Base-by-base conservation (phyloP, 2,113 vertebrate genomes). In the Uropsilus gracilis region DNA sequence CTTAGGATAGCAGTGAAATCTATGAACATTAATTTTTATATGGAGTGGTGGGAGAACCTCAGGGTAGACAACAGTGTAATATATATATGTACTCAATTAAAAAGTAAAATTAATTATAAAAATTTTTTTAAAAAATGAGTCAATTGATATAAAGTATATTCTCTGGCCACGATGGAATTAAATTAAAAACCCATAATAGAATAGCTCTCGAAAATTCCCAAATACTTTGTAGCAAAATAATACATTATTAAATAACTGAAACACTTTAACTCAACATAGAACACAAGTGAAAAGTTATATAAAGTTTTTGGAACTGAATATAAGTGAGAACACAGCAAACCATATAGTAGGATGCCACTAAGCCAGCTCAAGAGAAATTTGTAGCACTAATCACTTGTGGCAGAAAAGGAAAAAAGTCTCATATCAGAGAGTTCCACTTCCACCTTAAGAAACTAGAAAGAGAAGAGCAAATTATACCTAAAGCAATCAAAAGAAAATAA, bases 171-270 rank as follows among this genome's bases (percentile, higher is more conserved):
- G 81, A 17, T 3, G 32, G 14, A n/a, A 86, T 53, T 84, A 81
- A 89, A 83, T 24, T 44, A 59, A 82, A 89, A 91, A 73, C 73
- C 12, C 16, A 22, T 63, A 83, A 77, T 30, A 92, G 61, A 78
- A 82, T 50, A 57, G 34, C 14, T 72, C 37, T n/a, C 59, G n/a
- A 76, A 91, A 94, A 94, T 87, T 8, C 17, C 34, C 42, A 84
- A 84, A 66, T 55, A 77, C 20, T 66, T 90, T 6, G 24, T 50
- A 90, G 48, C 61, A 24, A 84, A 73, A 46, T 64, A 71, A 83
- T 68, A 68, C 17, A 57, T 6, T 22, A 87, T 57, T 64, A 90
- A 87, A 84, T 93, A 37, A 90, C 44, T 64, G 66, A 39, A 69
- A 22, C 8, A 37, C 37, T 20, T 64, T 42, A 16, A 22, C 20